Conservation (phyloP, 2,113 vertebrate genomes). For the Tympanuchus pallidicinctus region DNA sequence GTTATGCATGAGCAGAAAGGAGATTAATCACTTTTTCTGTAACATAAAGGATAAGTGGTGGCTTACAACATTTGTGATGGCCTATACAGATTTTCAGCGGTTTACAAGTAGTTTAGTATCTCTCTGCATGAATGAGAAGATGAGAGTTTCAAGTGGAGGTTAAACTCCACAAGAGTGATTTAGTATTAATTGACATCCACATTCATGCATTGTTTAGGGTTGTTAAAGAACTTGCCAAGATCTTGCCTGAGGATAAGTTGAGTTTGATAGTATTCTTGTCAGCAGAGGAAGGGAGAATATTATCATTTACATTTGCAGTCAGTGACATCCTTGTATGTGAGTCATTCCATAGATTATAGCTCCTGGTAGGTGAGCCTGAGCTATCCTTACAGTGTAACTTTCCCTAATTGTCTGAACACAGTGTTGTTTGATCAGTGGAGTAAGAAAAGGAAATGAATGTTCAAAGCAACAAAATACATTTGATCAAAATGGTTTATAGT, state of each 20-base stretch:
- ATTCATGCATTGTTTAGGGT: conserved; percentile 18
- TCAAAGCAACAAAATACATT: neutral
- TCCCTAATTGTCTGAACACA: neutral
- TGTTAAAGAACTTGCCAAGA: conserved; percentile 54
- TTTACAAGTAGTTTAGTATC: conserved; percentile 30
- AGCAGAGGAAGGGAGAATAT: neutral
- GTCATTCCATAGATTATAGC: conserved; percentile 21
- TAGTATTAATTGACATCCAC: conserved; percentile 53
- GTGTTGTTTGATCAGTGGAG: neutral
- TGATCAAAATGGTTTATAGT: neutral
- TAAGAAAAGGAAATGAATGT: neutral
- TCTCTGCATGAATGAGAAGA: conserved; percentile 43
- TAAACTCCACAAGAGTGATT: neutral
- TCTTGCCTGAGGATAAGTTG: conserved; percentile 64
- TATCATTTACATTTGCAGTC: conserved; percentile 47
- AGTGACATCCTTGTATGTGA: conserved; percentile 21
- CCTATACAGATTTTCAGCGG: neutral
- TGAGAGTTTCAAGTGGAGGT: conserved; percentile 55
- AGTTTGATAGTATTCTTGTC: conserved; percentile 53
- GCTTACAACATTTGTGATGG: neutral
- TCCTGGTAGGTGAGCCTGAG: conserved; percentile 16
- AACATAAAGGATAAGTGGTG: neutral
- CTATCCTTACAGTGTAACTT: conserved; percentile 36
- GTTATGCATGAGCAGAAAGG: neutral
- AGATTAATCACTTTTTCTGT: neutral